Base-by-base conservation (phyloP, 1,140 invertebrate species). In the Musca vetustissima region DNA sequence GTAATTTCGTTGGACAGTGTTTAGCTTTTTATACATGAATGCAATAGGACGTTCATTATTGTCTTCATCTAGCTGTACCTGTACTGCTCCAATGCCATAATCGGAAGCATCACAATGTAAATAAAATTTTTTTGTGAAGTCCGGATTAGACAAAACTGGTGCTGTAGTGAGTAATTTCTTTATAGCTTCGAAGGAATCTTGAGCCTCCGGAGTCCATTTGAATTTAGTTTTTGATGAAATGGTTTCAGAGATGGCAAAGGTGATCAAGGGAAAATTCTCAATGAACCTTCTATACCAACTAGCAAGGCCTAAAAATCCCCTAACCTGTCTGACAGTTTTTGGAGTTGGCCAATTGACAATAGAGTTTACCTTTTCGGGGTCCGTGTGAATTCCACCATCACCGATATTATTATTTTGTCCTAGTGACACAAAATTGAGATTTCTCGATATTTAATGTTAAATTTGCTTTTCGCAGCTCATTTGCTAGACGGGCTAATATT, bases 281-380 rank as follows among this genome's bases (percentile, higher is more conserved):
- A 83, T 74, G 66, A 85, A 84, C 25, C 74, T 55, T 0, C 71
- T 52, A 61, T 81, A 83, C 76, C 79, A 78, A 6, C 65, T 73
- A 1, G 64, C 68, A 57, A 79, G 72, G 9, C 76, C 76, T 3
- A 80, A 21, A 14, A 69, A 69, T 2, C 68, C 22, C 3, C 64
- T 0, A 1, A 65, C 11, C 19, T 65, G 64, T n/a, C 32, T 32
- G 3, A 19, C 1, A 7, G 14, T 55, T 47, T 28, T 53, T 1
- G 68, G 68, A 1, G 21, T 3, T 8, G 61, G 50, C 19, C 28
- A 66, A 4, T 52, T 21, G 1, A 11, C 2, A 9, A 69, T 57
- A 4, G 50, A 47, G 13, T 17, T 8, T 7, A 69, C 68, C 22
- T 69, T 69, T 8, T 53, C 50, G 2, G 59, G 61, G 14, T 69